Base-by-base conservation (phyloP, 2,797 vertebrate genomes). In the Lepilemur ruficaudatus region DNA sequence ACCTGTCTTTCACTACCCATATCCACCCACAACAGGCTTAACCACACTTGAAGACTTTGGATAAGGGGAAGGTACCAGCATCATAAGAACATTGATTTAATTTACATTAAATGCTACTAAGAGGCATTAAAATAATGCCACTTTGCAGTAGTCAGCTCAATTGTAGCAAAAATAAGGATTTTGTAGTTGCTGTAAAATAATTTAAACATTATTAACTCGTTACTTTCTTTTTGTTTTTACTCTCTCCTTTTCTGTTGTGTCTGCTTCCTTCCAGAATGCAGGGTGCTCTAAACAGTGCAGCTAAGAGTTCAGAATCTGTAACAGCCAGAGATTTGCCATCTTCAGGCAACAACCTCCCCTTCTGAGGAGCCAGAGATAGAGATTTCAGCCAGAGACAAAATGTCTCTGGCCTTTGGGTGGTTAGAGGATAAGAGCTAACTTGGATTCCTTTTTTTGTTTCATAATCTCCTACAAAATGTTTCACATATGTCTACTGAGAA, bases 241-340 rank as follows among this genome's bases (percentile, higher is more conserved):
- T 90, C 95, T 70, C 81, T 89, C 72, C 94, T 89, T 96, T 92
- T 95, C 97, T 75, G 32, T 79, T 97, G 94, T 97, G 89, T 88
- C 48, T 70, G 65, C 94, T 96, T 97, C 69, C 96, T 97, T 96
- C 93, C 48, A 76, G 90, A 95, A 97, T 95, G 89, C 67, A 32
- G 25, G 46, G 2, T 96, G 35, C 28, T 57, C 55, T 25, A 57
- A 57, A 23, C 55, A 23, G 23, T 57, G 55, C 23, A 57, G 96
- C 94, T 97, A 94, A 91, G 63, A 96, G 94, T 94, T 98, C 87
- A 97, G 92, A 97, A 94, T 97, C 86, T 96, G n/a, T 83, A 98
- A 79, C 85, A 81, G 61, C 87, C 81, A 96, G 94, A 97, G 97
- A 93, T 98, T 97, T 95, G 92, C 97, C 96, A 80, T 96, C 97